Evolutionary conservation across 2,888 invertebrate species (phyloP).

Genomic region (Trichacis sp.): DNA sequence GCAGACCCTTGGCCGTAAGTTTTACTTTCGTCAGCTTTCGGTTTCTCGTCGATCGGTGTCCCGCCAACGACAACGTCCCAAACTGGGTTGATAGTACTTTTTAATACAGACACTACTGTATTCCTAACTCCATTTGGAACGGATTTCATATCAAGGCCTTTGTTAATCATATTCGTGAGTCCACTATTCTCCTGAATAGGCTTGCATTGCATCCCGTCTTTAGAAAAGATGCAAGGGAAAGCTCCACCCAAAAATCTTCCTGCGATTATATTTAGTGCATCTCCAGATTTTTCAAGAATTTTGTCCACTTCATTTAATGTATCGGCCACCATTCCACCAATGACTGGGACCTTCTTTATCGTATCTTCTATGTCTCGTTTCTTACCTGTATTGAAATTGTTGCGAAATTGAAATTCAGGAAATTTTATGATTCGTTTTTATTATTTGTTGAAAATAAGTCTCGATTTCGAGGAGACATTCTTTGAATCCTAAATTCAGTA

Average conservation of each 20-base stretch:
- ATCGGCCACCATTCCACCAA: too few species aligned
- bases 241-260: slow-evolving; percentile 1
- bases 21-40: too few species aligned
- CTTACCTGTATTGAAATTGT: too few species aligned
- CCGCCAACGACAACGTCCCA: background rate
- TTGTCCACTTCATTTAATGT: background rate
- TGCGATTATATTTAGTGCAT: background rate
- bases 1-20: too few species aligned
- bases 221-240: background rate
- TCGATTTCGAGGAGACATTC: too few species aligned
- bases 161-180: background rate
- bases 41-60: background rate
- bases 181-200: background rate
- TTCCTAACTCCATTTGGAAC: background rate
- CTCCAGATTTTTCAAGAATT: background rate
- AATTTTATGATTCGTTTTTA: background rate
- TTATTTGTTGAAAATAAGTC: too few species aligned
- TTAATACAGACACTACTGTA: background rate
- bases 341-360: too few species aligned
- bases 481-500: too few species aligned
- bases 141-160: background rate
- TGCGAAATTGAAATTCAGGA: too few species aligned
- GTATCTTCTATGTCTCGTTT: too few species aligned
- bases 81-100: background rate
- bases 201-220: background rate